A percentile compares a stretch with the other conserved stretches of the same genome.
These are phyloP conservation scores for Manis pentadactyla DNA, from an alignment of 2,797 vertebrate genomes.

Conservation along the genomic window DNA sequence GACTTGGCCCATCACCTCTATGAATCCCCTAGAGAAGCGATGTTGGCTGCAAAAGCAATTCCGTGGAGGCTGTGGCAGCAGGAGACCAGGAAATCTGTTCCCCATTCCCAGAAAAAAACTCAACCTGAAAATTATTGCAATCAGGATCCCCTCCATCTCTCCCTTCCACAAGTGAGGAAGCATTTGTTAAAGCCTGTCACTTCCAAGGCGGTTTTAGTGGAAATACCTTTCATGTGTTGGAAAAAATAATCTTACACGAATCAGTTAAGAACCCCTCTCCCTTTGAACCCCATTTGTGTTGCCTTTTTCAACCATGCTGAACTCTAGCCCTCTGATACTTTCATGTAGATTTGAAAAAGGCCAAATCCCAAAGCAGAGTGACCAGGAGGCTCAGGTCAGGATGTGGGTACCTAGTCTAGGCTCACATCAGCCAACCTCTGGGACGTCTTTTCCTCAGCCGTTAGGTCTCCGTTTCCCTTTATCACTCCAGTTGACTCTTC, in stretches of 20 bases:
- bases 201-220: neutral
- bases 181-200: neutral
- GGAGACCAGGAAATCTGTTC: neutral
- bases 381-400: neutral
- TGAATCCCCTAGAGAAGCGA: neutral
- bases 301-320: neutral
- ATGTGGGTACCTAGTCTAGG: neutral
- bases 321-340: neutral
- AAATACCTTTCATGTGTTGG: conserved; percentile 8
- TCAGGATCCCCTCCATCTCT: neutral
- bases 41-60: neutral
- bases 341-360: neutral
- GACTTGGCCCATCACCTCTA: neutral
- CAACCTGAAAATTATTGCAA: neutral
- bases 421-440: neutral
- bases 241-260: neutral
- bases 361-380: neutral
- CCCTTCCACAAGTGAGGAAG: neutral
- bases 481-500: too few species aligned
- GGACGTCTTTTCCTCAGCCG: neutral
- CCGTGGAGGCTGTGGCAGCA: neutral
- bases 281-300: neutral
- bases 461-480: neutral
- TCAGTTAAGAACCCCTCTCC: neutral
- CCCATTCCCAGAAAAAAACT: neutral